A percentile compares a stretch with the other conserved stretches of the same genome.
phyloP scores from a whole-genome alignment of 2,888 invertebrate genomes.

The Philereme transversata region DNA sequence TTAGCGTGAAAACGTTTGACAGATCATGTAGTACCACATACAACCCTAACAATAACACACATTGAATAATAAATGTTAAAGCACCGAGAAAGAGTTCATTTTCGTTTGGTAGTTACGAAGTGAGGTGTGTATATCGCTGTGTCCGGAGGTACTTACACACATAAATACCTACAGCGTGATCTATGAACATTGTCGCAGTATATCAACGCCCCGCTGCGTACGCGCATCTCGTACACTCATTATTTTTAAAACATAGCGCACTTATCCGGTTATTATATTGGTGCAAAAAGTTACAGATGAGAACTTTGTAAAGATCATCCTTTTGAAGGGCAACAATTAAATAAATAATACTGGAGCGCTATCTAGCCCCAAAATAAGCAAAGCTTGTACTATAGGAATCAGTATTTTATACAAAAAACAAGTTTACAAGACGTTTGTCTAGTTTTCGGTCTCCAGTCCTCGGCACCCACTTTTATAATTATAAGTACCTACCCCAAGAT shows the following conservation, averaged over 20 bases:
- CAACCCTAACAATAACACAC: slow-evolving; percentile 7
- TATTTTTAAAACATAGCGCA: slow-evolving; percentile 69
- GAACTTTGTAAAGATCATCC: slow-evolving; percentile 33
- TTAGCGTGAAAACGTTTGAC: slow-evolving; percentile 26
- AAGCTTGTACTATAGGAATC: no score
- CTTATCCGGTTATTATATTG: slow-evolving; percentile 59
- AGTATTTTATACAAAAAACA: no score
- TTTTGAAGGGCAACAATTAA: slow-evolving; percentile 16
- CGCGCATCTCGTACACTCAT: slow-evolving; percentile 52
- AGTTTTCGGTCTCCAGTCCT: no score
- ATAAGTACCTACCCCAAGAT: no score
- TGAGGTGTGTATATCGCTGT: slow-evolving; percentile 25
- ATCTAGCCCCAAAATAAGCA: no score
- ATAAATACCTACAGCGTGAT: slow-evolving; percentile 58
- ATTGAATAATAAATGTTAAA: background rate
- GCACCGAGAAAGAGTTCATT: slow-evolving; percentile 7
- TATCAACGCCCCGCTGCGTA: slow-evolving; percentile 57
- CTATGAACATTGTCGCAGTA: slow-evolving; percentile 58
- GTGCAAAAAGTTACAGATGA: slow-evolving; percentile 56
- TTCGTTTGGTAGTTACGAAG: slow-evolving; percentile 6
- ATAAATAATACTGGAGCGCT: no score
- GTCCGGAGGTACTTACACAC: slow-evolving; percentile 46
- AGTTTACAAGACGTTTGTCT: no score
- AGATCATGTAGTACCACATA: slow-evolving; percentile 17
- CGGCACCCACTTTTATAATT: no score